These are phyloP conservation scores for Allobates femoralis DNA, from an alignment of 2,797 vertebrate species.

Conservation along the genomic window DNA sequence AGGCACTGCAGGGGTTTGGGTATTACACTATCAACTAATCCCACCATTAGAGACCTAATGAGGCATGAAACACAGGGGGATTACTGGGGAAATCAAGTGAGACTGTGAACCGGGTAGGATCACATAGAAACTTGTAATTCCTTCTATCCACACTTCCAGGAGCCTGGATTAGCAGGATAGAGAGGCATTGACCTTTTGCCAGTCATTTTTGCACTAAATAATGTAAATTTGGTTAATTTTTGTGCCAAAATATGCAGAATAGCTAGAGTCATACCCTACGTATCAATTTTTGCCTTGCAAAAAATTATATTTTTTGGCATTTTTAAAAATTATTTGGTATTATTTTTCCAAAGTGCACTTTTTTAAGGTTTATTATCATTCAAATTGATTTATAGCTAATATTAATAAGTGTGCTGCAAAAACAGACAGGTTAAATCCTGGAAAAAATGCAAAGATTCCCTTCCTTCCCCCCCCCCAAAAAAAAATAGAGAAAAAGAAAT, in stretches of 20 bases:
- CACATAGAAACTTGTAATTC: constrained; percentile 59
- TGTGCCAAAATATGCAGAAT: too few species aligned
- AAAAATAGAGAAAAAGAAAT: too few species aligned
- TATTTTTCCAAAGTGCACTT: too few species aligned
- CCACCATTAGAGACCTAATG: constrained; percentile 61
- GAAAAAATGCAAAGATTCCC: too few species aligned
- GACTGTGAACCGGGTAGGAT: constrained; percentile 34
- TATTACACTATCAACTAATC: constrained; percentile 56
- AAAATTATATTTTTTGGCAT: too few species aligned
- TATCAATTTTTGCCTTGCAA: too few species aligned
- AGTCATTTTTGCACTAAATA: neutral
- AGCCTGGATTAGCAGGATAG: neutral
- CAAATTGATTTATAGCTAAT: too few species aligned
- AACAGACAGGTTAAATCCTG: too few species aligned
- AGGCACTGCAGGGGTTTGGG: constrained; percentile 49
- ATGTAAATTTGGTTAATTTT: neutral
- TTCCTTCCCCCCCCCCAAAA: too few species aligned
- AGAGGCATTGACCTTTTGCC: neutral
- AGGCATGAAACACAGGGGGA: constrained; percentile 56
- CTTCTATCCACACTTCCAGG: constrained; percentile 22
- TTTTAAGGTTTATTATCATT: too few species aligned
- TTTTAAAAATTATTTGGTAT: too few species aligned
- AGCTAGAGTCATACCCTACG: neutral
- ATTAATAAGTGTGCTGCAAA: too few species aligned
- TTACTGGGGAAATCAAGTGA: constrained; percentile 59